Conservation (phyloP, 35 echinoderm and acorn worm species). For the Heliocidaris erythrogramma region DNA sequence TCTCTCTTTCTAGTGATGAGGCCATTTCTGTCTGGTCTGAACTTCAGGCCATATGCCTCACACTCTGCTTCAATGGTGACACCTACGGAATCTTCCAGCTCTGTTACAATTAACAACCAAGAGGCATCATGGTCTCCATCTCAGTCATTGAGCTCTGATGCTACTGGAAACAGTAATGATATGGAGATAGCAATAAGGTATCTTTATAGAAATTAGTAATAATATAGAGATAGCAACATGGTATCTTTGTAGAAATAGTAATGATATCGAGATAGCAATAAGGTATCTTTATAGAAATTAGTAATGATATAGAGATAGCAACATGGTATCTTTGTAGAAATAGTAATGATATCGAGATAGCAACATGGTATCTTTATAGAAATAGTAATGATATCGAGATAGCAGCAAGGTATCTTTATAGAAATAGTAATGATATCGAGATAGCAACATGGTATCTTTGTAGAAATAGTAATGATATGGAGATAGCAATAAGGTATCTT, state of each 20-base stretch:
- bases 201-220: background rate
- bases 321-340: too few species aligned
- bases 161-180: conserved; percentile 54
- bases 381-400: too few species aligned
- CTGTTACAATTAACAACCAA: background rate
- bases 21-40: conserved; percentile 77
- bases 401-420: too few species aligned
- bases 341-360: too few species aligned
- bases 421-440: too few species aligned
- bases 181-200: conserved; percentile 5
- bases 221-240: background rate
- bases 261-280: background rate
- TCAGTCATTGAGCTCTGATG: conserved; percentile 60
- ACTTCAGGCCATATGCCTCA: conserved; percentile 84
- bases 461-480: too few species aligned
- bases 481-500: too few species aligned
- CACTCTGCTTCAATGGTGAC: conserved; percentile 66
- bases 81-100: conserved; percentile 49
- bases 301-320: too few species aligned
- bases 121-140: conserved; percentile 5
- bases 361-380: too few species aligned
- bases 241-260: conserved; percentile 17
- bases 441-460: too few species aligned
- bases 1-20: conserved; percentile 38
- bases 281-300: too few species aligned